These are phyloP conservation scores for Corvus moneduloides DNA, from an alignment of 2,113 vertebrate genomes.

Conservation along the genomic window DNA sequence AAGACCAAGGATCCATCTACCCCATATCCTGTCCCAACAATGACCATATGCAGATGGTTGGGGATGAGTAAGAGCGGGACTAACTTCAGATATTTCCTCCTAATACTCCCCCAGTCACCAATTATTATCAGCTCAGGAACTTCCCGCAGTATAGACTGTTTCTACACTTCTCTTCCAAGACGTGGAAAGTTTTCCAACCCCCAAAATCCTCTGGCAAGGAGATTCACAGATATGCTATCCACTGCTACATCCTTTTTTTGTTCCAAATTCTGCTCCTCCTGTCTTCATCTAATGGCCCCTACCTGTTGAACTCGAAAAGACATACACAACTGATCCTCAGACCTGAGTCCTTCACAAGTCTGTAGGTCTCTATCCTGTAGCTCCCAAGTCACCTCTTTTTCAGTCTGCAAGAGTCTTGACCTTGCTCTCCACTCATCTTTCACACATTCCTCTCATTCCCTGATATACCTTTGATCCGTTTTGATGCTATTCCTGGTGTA, in stretches of 20 bases:
- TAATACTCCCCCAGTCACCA: conserved; percentile 51
- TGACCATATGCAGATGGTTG: conserved; percentile 58
- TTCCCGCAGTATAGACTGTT: fast-evolving
- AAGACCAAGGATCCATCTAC: conserved; percentile 47
- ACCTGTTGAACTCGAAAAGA: neutral
- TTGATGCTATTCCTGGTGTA: neutral
- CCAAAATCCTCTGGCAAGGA: neutral
- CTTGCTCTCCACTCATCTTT: neutral
- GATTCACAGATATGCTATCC: neutral
- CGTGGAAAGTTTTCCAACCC: neutral
- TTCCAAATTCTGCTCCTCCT: neutral
- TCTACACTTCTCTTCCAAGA: neutral
- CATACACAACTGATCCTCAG: neutral
- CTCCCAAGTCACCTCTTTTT: neutral
- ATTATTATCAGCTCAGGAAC: conserved; percentile 8
- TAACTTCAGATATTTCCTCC: conserved; percentile 52
- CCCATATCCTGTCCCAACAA: conserved; percentile 64
- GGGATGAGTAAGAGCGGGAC: conserved; percentile 39
- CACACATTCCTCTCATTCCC: conserved; percentile 39
- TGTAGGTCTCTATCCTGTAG: neutral
- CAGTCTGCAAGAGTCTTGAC: neutral
- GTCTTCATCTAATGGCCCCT: neutral
- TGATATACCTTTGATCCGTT: conserved; percentile 5
- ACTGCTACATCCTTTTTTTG: neutral
- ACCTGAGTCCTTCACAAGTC: neutral